A percentile compares a stretch with the other conserved stretches of the same genome.
Evolutionary conservation across 2,797 vertebrate species (phyloP).

Genomic region (Falco novaeseelandiae): DNA sequence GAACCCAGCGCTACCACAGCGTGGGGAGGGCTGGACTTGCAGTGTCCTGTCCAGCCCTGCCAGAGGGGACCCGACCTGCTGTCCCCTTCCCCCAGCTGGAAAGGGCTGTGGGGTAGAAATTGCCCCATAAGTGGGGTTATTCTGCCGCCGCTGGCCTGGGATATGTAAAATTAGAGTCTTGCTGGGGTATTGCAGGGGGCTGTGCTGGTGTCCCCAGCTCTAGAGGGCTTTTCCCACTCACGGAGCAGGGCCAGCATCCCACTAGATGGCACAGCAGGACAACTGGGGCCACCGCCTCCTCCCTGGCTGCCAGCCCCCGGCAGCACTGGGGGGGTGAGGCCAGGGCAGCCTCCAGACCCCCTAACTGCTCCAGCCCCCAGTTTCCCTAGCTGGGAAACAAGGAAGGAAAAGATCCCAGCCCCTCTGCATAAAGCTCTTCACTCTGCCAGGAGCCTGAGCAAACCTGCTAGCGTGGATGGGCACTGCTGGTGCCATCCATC

Average conservation of each 20-base stretch:
- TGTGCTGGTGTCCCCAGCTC: neutral
- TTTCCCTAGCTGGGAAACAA: neutral
- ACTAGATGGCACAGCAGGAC: neutral
- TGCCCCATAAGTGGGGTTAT: neutral
- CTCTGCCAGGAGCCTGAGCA: neutral
- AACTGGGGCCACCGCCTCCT: neutral
- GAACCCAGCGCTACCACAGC: neutral
- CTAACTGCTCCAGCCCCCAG: rapidly evolving
- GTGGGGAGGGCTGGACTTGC: neutral
- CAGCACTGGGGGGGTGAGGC: neutral
- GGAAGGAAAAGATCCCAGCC: neutral
- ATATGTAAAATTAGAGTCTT: neutral
- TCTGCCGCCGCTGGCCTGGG: too few relatives aligned
- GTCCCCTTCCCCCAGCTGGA: too few relatives aligned
- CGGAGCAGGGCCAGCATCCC: neutral
- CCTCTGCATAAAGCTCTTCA: neutral
- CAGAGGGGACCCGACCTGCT: neutral
- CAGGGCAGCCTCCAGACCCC: neutral
- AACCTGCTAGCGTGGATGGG: neutral
- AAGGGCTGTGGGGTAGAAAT: too few relatives aligned
- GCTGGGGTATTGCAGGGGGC: too few relatives aligned
- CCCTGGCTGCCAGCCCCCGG: neutral
- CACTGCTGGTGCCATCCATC: neutral
- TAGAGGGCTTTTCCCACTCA: neutral
- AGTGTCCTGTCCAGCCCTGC: neutral